Percentiles rank a stretch among this genome's conserved stretches.
phyloP scores from a whole-genome alignment of 2,797 vertebrate species.

The Syndactyla subalaris region DNA sequence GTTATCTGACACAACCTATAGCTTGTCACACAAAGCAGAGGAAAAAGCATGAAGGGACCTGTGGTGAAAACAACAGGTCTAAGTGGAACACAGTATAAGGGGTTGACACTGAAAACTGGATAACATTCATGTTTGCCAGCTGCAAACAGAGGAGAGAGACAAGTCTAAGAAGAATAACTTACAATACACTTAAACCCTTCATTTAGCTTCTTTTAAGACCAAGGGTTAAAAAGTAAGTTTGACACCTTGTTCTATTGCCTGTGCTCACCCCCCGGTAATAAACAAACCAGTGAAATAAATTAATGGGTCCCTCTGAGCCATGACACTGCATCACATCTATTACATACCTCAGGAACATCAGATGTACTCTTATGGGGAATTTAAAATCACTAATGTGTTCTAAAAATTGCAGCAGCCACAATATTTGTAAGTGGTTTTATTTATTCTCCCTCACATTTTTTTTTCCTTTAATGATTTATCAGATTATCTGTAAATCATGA shows the following conservation, averaged over 20 bases:
- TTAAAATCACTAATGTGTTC: conserved; percentile 55
- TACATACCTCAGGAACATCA: conserved; percentile 52
- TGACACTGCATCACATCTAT: conserved; percentile 42
- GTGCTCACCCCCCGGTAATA: conserved; percentile 68
- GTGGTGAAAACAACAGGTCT: conserved; percentile 66
- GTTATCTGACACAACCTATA: conserved; percentile 53
- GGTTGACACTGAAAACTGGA: conserved; percentile 38
- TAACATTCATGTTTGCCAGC: conserved; percentile 2
- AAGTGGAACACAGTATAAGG: not conserved
- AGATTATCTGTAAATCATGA: not conserved
- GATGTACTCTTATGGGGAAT: not conserved
- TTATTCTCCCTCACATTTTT: not conserved
- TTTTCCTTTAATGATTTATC: not conserved
- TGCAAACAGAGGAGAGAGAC: conserved; percentile 43
- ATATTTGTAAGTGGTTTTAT: not conserved
- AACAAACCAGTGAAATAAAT: conserved; percentile 71
- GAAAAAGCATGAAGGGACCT: conserved; percentile 33
- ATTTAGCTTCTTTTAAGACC: conserved; percentile 59
- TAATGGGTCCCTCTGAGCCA: conserved; percentile 60
- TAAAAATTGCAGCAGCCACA: conserved; percentile 28
- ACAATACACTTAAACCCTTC: conserved; percentile 70
- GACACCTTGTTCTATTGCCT: conserved; percentile 70
- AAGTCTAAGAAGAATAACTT: conserved; percentile 61
- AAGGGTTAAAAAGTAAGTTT: conserved; percentile 76
- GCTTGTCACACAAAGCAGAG: conserved; percentile 37